phyloP scores from a whole-genome alignment of 2,888 invertebrate genomes.

The Ernsta delagoae region DNA sequence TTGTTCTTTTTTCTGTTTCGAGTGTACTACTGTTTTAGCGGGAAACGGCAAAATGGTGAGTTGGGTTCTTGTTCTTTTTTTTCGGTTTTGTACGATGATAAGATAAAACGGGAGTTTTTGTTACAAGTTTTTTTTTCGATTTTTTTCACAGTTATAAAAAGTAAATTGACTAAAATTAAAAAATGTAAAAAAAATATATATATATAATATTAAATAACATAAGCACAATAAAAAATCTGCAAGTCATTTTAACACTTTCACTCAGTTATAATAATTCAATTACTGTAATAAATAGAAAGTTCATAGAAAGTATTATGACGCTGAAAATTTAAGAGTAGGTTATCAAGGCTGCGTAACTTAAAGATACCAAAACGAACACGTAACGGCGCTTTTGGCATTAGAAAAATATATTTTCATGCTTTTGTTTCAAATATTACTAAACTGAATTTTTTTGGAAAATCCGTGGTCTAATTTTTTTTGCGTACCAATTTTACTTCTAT shows the following conservation, averaged over 20 bases:
- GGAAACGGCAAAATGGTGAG: conserved; percentile 72
- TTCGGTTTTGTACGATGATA: background rate
- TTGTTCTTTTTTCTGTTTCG: conserved; percentile 47
- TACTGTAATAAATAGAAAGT: conserved; percentile 31
- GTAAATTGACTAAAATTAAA: background rate
- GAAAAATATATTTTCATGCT: no score
- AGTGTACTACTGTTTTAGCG: conserved; percentile 51
- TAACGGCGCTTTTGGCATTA: background rate
- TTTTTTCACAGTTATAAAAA: background rate
- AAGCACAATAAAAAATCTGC: no score
- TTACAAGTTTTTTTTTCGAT: background rate
- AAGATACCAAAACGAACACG: background rate
- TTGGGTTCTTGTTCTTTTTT: conserved; percentile 37
- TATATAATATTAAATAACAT: background rate
- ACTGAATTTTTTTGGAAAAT: no score
- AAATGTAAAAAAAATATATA: background rate
- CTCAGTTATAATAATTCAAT: conserved; percentile 22
- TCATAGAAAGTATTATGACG: conserved; percentile 32
- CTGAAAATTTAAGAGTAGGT: conserved; percentile 25
- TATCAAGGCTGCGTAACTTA: conserved; percentile 26
- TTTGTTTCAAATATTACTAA: no score
- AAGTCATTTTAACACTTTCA: conserved; percentile 15
- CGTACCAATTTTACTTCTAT: no score
- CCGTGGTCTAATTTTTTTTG: no score
- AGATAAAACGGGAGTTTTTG: background rate